Conservation (phyloP, 1,140 invertebrate genomes). For the Leptoteleia sp. region DNA sequence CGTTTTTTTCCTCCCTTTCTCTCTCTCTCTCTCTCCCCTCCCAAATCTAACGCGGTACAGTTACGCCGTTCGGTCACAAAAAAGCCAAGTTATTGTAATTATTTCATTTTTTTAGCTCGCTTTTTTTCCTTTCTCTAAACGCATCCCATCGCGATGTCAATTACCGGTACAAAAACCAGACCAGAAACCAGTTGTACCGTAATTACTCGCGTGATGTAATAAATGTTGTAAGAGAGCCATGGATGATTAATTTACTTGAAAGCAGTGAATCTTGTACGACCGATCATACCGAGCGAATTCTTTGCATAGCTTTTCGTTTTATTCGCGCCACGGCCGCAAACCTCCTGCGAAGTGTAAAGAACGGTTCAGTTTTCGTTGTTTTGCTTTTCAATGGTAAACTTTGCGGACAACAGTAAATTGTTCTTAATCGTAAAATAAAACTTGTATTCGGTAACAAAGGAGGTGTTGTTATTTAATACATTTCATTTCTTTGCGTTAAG, state of each 20-base stretch:
- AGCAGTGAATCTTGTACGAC: slow-evolving; percentile 53
- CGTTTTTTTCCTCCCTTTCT: too few species aligned
- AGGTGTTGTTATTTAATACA: too few species aligned
- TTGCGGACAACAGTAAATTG: too few species aligned
- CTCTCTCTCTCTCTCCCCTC: too few species aligned
- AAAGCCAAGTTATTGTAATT: slow-evolving; percentile 29
- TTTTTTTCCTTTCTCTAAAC: too few species aligned
- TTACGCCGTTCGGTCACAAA: slow-evolving; percentile 14
- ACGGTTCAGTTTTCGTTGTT: too few species aligned
- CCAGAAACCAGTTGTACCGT: slow-evolving; percentile 55
- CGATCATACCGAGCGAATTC: slow-evolving; percentile 31
- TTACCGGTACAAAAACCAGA: slow-evolving; percentile 48
- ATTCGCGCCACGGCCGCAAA: background rate
- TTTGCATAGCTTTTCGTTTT: slow-evolving; percentile 41
- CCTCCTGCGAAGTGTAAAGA: too few species aligned
- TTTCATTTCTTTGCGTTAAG: too few species aligned
- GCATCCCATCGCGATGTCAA: slow-evolving; percentile 30
- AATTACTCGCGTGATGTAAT: slow-evolving; percentile 51
- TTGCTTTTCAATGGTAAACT: too few species aligned
- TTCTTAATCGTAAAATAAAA: too few species aligned
- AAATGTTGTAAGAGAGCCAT: slow-evolving; percentile 38
- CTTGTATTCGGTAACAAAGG: too few species aligned
- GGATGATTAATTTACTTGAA: slow-evolving; percentile 61
- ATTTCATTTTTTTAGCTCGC: too few species aligned
- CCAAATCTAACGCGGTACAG: slow-evolving; percentile 17